Base-by-base conservation (phyloP, 1,140 invertebrate genomes). In the Philotrypesis tridentata region DNA sequence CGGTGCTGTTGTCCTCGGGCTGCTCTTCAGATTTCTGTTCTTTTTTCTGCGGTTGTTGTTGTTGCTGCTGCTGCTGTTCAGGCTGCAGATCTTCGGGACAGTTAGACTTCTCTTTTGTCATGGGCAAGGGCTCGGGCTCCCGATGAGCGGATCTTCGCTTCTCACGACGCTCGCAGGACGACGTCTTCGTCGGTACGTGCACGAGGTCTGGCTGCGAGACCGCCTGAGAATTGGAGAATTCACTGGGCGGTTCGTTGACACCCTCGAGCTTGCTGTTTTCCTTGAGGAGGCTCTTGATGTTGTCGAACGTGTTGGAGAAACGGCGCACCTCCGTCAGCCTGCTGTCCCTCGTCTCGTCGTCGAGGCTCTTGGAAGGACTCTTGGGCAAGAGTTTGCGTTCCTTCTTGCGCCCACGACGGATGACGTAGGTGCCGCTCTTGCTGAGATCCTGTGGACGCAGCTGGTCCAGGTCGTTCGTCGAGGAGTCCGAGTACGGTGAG, bases 221-320 rank as follows among this genome's bases (percentile, higher is more conserved):
- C 1, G 93, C 89, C 4, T 89, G 87, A 2, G n/a, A n/a, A 17
- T 74, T 70, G 3, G 82, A 40, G 82, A 93, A 93, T 48, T 92
- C 92, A 2, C 91, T 90, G 9, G 93, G 93, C 0, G 92, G 91
- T 72, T 93, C 93, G 84, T 92, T 91, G 40, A 93, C 77, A 5
- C 92, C 92, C 79, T 94, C 93, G 55, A 91, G 80, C 65, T 89
- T 89, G n/a, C 86, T 88, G n/a, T 86, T 88, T 7, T 92, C 91
- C 87, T 94, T 94, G 68, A 96, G 92, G 67, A 96, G 88, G 55
- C 95, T 95, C 86, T 95, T 95, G 83, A 96, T 95, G 85, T 96
- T 95, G 91, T 96, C 95, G 89, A 96, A 96, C 2, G 95, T 96
- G 63, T 94, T 95, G 85, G 95, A 96, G 89, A 95, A 95, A 84